phyloP scores from a whole-genome alignment of 64 coral and sea anemone genomes.

The Pocillopora damicornis region DNA sequence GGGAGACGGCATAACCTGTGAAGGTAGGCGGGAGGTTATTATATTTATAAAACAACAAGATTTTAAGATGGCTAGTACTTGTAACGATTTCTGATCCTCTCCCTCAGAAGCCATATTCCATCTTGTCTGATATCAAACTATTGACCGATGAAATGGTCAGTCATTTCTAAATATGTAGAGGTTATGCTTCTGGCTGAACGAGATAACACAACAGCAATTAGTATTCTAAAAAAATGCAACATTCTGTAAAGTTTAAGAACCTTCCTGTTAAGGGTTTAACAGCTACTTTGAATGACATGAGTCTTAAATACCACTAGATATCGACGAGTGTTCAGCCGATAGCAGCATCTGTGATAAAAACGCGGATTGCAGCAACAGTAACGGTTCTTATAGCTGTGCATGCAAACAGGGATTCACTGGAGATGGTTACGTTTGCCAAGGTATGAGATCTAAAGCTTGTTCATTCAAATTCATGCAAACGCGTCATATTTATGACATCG shows the following conservation, averaged over 20 bases:
- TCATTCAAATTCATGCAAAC: not conserved
- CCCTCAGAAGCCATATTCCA: too few species aligned
- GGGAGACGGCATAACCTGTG: constrained; percentile 23
- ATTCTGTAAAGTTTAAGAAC: too few species aligned
- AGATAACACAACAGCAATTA: too few species aligned
- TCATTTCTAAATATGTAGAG: too few species aligned
- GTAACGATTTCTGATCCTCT: not conserved
- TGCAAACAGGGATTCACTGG: constrained; percentile 55
- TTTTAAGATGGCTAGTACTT: not conserved
- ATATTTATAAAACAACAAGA: not conserved
- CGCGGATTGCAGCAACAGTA: constrained; percentile 55
- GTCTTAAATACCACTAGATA: constrained; percentile 19
- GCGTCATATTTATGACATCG: not conserved
- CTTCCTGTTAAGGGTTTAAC: too few species aligned
- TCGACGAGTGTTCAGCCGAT: constrained; percentile 56
- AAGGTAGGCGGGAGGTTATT: constrained; percentile 6
- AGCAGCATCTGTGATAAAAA: constrained; percentile 29
- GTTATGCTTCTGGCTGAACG: too few species aligned
- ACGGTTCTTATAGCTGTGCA: constrained; percentile 53
- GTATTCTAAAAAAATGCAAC: too few species aligned
- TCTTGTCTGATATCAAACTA: too few species aligned
- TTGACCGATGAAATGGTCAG: too few species aligned
- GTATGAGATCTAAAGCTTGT: not conserved
- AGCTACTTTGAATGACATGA: too few species aligned
- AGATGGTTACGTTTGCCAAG: constrained; percentile 55